Evolutionary conservation across 2,113 vertebrate genomes (phyloP), one percentile per base, ranked within the genome.

Genomic region (Hippotragus niger): DNA sequence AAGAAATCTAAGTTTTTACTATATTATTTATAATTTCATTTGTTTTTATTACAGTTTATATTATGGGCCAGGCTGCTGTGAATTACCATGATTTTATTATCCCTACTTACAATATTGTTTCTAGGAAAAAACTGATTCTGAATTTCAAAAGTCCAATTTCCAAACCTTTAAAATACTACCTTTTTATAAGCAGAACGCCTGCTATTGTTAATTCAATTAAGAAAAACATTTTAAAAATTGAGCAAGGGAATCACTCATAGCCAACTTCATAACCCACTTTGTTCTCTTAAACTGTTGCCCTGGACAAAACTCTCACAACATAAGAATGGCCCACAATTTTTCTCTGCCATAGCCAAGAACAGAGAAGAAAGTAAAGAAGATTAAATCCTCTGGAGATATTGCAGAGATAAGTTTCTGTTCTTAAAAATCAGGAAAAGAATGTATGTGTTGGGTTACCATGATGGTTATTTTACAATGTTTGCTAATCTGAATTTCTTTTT

Each of bases 81-180:
- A 33, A 81, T 55, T 67, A 64, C 43, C 45, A 36, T 94, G 76
- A 82, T 52, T 92, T 94, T n/a, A 87, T 74, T 64, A 94, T 3
- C 31, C 21, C 14, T 87, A 86, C 10, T 92, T 89, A 82, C 17
- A 94, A 71, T 23, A 81, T 81, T 87, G 40, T 43, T 92, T 83
- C 40, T 94, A 71, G 15, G 5, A 6, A 93, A 91, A 96, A 96
- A 33, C 1, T 47, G 85, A 87, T 91, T 57, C 21, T 95, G 90
- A 94, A 83, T 80, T 91, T 78, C 90, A 95, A 92, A 96, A 97
- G 29, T 17, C 52, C 43, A 83, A 64, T 83, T 88, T 93, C 50
- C 5, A 90, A 96, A 82, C 23, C 14, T 90, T 84, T 40, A 76
- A 25, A 86, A 87, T 90, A 82, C 53, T 86, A 36, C 10, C 45